phyloP scores from a whole-genome alignment of 2,797 vertebrate genomes.

The Parauchenoglanis punctatus region DNA sequence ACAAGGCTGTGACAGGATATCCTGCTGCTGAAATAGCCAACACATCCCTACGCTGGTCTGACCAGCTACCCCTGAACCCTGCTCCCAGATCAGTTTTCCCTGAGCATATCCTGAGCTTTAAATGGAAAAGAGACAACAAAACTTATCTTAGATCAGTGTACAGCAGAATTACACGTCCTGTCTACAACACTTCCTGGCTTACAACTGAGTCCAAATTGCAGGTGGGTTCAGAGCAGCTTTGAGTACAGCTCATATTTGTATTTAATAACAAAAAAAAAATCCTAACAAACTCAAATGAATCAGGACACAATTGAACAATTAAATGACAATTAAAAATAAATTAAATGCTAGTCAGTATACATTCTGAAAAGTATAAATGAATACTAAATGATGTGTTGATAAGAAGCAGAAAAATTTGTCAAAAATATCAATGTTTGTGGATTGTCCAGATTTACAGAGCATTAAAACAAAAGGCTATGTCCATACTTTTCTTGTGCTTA shows the following conservation, averaged over 20 bases:
- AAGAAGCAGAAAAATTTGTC: neutral
- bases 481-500: neutral
- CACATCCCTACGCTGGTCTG: neutral
- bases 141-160: constrained; percentile 7
- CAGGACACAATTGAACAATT: neutral
- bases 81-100: constrained; percentile 24
- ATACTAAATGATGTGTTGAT: neutral
- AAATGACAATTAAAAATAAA: neutral
- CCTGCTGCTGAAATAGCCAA: constrained; percentile 60
- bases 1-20: constrained; percentile 67
- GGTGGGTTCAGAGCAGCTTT: constrained; percentile 14
- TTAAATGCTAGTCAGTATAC: neutral
- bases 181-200: constrained; percentile 33
- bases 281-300: neutral
- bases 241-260: neutral
- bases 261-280: neutral
- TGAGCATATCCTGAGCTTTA: constrained; percentile 6
- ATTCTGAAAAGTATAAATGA: neutral
- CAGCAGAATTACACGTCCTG: constrained; percentile 6
- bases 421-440: neutral
- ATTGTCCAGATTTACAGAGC: neutral
- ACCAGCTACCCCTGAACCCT: neutral
- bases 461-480: neutral
- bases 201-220: neutral
- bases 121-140: constrained; percentile 7